These are phyloP conservation scores for Lasioglossum leucozonium DNA, from an alignment of 2,888 invertebrate genomes.

Conservation along the genomic window DNA sequence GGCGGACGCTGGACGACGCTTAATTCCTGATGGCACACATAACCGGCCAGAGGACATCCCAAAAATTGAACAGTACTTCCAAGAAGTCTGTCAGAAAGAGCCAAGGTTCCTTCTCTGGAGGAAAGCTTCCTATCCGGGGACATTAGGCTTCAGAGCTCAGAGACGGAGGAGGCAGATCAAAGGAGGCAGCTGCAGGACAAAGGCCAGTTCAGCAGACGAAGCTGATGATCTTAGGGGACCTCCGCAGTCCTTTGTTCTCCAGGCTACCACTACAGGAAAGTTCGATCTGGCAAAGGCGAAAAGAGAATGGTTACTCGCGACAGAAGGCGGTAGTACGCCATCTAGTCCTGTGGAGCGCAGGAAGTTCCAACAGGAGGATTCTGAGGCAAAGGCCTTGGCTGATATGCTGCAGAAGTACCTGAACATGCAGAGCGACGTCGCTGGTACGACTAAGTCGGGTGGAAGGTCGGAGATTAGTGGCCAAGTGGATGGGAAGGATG, in stretches of 20 bases:
- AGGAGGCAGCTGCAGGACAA: slow-evolving; percentile 89
- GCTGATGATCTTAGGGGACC: slow-evolving; percentile 85
- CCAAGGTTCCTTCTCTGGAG: slow-evolving; percentile 93
- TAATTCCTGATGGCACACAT: slow-evolving; percentile 92
- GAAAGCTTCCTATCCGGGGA: slow-evolving; percentile 92
- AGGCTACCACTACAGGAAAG: slow-evolving; percentile 87
- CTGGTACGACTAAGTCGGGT: slow-evolving; percentile 66
- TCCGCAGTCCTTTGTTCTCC: slow-evolving; percentile 78
- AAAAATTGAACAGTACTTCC: slow-evolving; percentile 93
- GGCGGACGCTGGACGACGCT: slow-evolving; percentile 94
- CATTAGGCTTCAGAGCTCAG: slow-evolving; percentile 86
- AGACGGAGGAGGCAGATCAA: slow-evolving; percentile 86
- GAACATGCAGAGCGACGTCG: slow-evolving; percentile 86
- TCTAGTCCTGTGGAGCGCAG: slow-evolving; percentile 79
- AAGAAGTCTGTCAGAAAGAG: slow-evolving; percentile 92
- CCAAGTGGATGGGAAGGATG: slow-evolving; percentile 71
- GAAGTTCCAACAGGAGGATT: slow-evolving; percentile 78
- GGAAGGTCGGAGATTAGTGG: slow-evolving; percentile 1
- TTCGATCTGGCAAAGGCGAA: slow-evolving; percentile 89
- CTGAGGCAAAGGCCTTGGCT: slow-evolving; percentile 87
- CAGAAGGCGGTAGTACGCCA: slow-evolving; percentile 75
- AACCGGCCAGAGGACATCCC: slow-evolving; percentile 91
- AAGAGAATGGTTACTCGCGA: slow-evolving; percentile 87
- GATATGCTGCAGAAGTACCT: slow-evolving; percentile 89
- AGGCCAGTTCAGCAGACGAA: slow-evolving; percentile 88